Conservation (phyloP, 1,140 invertebrate genomes). For the Phymorhynchus buccinoides region DNA sequence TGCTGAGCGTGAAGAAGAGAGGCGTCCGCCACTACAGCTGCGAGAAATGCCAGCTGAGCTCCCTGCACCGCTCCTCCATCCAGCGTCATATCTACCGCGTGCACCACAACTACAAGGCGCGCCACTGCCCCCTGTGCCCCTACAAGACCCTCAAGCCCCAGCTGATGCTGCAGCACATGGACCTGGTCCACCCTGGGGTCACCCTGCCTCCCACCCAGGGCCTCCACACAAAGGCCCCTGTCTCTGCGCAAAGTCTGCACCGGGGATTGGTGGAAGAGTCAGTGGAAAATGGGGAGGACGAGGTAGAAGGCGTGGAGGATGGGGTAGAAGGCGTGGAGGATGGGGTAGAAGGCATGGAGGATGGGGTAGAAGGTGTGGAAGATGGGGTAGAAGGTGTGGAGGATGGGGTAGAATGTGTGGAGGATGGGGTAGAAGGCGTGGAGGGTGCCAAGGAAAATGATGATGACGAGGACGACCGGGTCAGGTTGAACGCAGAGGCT, state of each 20-base stretch:
- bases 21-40: slow-evolving; percentile 44
- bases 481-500: background rate
- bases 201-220: too few species aligned
- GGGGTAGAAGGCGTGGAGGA: too few species aligned
- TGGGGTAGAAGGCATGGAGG: too few species aligned
- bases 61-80: slow-evolving; percentile 50
- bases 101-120: slow-evolving; percentile 49
- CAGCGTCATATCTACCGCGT: slow-evolving; percentile 50
- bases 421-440: too few species aligned
- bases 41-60: slow-evolving; percentile 51
- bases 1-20: slow-evolving; percentile 41
- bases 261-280: too few species aligned
- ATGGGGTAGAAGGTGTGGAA: too few species aligned
- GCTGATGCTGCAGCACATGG: slow-evolving; percentile 47
- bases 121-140: slow-evolving; percentile 45
- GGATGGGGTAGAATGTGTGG: too few species aligned
- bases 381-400: too few species aligned
- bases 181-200: slow-evolving; percentile 44
- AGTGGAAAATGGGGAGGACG: too few species aligned
- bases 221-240: too few species aligned
- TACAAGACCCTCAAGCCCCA: slow-evolving; percentile 47
- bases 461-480: background rate
- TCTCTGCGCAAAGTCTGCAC: too few species aligned
- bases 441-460: background rate
- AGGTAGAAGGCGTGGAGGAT: too few species aligned